A percentile compares a stretch with the other conserved stretches of the same genome.
Conservation (phyloP, 2,888 invertebrate species). For the Rhorus exstirpatorius region DNA sequence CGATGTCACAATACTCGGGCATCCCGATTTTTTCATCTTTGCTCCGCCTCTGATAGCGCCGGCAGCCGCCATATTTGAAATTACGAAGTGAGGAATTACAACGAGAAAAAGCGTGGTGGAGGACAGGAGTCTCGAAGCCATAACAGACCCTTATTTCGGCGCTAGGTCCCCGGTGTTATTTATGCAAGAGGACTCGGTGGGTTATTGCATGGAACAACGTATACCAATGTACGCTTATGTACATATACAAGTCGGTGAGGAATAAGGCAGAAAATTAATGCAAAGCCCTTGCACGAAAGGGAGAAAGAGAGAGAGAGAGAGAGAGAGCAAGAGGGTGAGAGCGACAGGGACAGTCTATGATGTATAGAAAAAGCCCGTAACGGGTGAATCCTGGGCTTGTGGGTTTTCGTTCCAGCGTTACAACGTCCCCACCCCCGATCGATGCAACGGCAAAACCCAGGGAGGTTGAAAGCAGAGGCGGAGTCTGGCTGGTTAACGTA, state of each 20-base stretch:
- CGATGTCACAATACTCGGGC: not conserved
- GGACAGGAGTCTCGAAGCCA: conserved; percentile 58
- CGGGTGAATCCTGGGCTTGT: conserved; percentile 31
- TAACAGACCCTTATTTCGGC: conserved; percentile 46
- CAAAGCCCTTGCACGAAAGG: conserved; percentile 48
- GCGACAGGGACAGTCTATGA: conserved; percentile 7
- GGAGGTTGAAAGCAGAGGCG: conserved; percentile 47
- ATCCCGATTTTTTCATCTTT: conserved; percentile 26
- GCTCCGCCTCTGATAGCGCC: conserved; percentile 40
- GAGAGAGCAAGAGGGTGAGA: conserved; percentile 18
- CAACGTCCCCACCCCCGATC: too few relatives aligned
- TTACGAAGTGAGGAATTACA: conserved; percentile 46
- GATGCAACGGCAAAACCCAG: conserved; percentile 60
- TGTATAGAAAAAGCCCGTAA: conserved; percentile 45
- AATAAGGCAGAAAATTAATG: conserved; percentile 62
- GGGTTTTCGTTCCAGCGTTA: conserved; percentile 30
- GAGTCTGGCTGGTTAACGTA: conserved; percentile 21
- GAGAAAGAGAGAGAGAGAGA: conserved; percentile 25
- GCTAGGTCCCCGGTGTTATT: conserved; percentile 76
- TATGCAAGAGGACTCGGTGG: conserved; percentile 74
- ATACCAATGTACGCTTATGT: conserved; percentile 28
- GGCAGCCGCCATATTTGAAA: conserved; percentile 47
- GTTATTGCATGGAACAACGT: conserved; percentile 45
- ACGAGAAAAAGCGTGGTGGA: conserved; percentile 30
- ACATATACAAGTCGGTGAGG: conserved; percentile 29